Evolutionary conservation across 2,797 vertebrate species (phyloP).

Genomic region (Sternarchorhynchus goeldii): DNA sequence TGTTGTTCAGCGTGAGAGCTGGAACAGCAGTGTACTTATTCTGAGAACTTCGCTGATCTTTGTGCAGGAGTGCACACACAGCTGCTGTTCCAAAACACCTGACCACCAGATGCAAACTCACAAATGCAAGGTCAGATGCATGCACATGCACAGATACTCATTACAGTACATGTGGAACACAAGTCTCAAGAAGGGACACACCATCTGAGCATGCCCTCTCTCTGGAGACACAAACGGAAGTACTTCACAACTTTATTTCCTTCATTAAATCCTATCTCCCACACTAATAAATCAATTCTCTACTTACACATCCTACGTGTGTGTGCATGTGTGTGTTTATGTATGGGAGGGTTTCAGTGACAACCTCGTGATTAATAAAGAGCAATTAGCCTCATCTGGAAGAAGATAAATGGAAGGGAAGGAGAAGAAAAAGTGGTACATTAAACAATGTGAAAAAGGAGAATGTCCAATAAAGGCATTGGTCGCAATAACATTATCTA

Average conservation of each 20-base stretch:
- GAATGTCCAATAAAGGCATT: conserved; percentile 5
- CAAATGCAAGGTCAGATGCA: neutral
- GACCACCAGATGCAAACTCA: conserved; percentile 53
- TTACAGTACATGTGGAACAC: neutral
- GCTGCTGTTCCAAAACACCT: conserved; percentile 43
- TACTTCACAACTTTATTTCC: conserved; percentile 9
- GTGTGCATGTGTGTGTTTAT: conserved; percentile 19
- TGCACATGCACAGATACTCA: neutral
- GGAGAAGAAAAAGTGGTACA: neutral
- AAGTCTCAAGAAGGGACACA: neutral
- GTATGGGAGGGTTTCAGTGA: conserved; percentile 46
- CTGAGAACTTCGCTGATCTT: no score
- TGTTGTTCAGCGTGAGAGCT: no score
- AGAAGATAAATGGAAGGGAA: conserved; percentile 19
- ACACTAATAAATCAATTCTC: conserved; percentile 22
- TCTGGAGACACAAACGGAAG: conserved; percentile 20
- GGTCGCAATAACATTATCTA: neutral
- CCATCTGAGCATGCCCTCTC: neutral
- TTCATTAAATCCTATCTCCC: conserved; percentile 8
- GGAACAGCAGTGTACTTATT: no score
- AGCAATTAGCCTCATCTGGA: conserved; percentile 71
- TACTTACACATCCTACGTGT: neutral
- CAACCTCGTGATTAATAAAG: conserved; percentile 24
- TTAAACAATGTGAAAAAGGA: neutral
- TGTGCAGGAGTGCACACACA: neutral